phyloP scores from a whole-genome alignment of 2,888 invertebrate genomes.

The Cosmia pyralina region DNA sequence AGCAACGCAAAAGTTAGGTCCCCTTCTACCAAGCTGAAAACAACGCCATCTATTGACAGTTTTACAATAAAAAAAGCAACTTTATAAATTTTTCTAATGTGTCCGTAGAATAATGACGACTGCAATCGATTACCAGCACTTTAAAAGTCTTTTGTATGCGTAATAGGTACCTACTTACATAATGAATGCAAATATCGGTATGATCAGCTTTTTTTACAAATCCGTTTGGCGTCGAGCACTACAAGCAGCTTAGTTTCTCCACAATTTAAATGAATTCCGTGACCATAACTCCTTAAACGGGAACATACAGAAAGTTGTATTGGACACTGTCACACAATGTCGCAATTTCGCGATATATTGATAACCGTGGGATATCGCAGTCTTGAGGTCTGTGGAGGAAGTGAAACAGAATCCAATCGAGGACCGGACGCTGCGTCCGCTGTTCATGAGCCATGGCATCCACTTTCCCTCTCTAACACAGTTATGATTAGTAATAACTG shows the following conservation, averaged over 20 bases:
- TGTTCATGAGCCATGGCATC: constrained; percentile 55
- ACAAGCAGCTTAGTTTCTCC: constrained; percentile 36
- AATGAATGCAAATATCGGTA: background rate
- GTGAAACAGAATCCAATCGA: constrained; percentile 69
- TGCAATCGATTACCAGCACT: background rate
- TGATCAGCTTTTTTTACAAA: background rate
- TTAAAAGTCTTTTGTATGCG: background rate
- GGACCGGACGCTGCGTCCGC: constrained; percentile 64
- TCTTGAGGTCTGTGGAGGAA: constrained; percentile 59
- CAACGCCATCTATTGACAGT: constrained; percentile 75
- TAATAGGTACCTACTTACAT: too few species aligned
- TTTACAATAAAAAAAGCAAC: too few species aligned
- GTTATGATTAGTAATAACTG: constrained; percentile 54
- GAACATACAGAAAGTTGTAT: constrained; percentile 57
- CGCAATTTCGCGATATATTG: constrained; percentile 58
- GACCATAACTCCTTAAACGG: constrained; percentile 43
- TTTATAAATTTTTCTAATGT: background rate
- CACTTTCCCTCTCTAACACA: constrained; percentile 67
- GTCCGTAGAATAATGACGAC: background rate
- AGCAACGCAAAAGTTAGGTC: constrained; percentile 35
- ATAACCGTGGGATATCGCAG: constrained; percentile 70
- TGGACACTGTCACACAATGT: constrained; percentile 50
- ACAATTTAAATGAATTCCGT: constrained; percentile 44
- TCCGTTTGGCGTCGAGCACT: background rate
- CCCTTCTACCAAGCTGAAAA: constrained; percentile 19